phyloP scores from a whole-genome alignment of 2,797 vertebrate species.

The Yasuhikotakia modesta region DNA sequence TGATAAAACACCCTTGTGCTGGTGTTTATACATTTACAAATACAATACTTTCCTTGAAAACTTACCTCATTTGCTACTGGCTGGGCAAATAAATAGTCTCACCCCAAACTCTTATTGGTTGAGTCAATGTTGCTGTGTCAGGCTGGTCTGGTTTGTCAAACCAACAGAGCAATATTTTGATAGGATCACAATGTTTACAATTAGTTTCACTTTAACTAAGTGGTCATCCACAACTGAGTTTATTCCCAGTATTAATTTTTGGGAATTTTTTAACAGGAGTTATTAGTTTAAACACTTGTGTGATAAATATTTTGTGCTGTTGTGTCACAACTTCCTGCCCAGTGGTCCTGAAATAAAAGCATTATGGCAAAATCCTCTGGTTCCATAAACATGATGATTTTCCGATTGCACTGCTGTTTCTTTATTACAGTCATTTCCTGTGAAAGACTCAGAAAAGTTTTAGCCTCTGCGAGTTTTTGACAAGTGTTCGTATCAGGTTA shows the following conservation, averaged over 20 bases:
- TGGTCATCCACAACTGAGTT: too few relatives aligned
- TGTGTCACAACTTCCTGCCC: too few relatives aligned
- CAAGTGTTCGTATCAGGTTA: background rate
- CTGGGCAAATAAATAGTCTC: background rate
- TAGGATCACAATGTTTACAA: background rate
- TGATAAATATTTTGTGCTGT: too few relatives aligned
- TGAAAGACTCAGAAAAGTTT: conserved; percentile 1
- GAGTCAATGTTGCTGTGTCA: too few relatives aligned
- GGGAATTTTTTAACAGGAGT: too few relatives aligned
- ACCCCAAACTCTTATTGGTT: background rate
- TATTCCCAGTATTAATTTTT: too few relatives aligned
- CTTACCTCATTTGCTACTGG: background rate
- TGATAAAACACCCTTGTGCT: background rate
- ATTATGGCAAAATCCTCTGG: background rate
- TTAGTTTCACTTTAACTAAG: too few relatives aligned
- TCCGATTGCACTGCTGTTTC: background rate
- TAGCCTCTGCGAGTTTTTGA: background rate
- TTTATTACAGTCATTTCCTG: conserved; percentile 25
- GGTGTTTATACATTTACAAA: background rate
- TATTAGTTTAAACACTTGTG: too few relatives aligned
- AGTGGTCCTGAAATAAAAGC: background rate
- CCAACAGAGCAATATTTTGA: background rate
- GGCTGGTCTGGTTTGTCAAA: too few relatives aligned
- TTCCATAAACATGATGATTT: conserved; percentile 14
- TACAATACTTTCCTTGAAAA: background rate